These are phyloP conservation scores for Tragelaphus imberbis DNA, from an alignment of 2,113 vertebrate genomes.

Conservation along the genomic window DNA sequence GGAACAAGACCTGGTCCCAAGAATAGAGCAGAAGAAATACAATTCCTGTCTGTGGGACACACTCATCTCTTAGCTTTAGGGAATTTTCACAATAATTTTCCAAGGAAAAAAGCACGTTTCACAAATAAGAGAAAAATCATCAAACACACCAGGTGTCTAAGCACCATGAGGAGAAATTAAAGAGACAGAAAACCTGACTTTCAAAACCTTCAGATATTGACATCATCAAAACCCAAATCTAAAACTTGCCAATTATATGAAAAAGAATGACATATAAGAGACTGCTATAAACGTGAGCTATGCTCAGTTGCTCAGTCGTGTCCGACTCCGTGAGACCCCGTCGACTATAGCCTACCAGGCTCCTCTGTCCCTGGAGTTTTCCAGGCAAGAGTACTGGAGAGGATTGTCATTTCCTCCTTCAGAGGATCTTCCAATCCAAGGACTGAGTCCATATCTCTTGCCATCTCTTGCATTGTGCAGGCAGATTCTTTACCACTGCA, in stretches of 20 bases:
- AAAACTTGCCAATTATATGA: not conserved
- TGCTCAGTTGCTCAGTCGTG: rapidly evolving
- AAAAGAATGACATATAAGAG: not conserved
- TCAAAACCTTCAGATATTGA: not conserved
- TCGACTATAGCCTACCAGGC: not conserved
- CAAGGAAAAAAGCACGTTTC: not conserved
- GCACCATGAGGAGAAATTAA: not conserved
- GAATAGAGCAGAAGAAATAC: not conserved
- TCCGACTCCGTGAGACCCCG: rapidly evolving
- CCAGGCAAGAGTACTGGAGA: not conserved
- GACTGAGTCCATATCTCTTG: not conserved
- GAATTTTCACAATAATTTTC: not conserved
- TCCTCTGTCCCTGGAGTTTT: not conserved
- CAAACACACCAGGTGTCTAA: not conserved
- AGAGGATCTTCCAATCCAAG: not conserved
- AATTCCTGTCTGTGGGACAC: not conserved
- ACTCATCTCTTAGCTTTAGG: not conserved
- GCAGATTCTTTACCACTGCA: not conserved
- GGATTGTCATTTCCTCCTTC: not conserved
- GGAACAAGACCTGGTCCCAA: not conserved
- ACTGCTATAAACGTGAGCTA: not conserved
- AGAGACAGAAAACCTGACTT: not conserved
- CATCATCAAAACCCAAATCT: not conserved
- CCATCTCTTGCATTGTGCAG: not conserved
- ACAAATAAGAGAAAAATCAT: not conserved